Evolutionary conservation across 2,888 invertebrate genomes (phyloP).

Genomic region (Artemia sinica): DNA sequence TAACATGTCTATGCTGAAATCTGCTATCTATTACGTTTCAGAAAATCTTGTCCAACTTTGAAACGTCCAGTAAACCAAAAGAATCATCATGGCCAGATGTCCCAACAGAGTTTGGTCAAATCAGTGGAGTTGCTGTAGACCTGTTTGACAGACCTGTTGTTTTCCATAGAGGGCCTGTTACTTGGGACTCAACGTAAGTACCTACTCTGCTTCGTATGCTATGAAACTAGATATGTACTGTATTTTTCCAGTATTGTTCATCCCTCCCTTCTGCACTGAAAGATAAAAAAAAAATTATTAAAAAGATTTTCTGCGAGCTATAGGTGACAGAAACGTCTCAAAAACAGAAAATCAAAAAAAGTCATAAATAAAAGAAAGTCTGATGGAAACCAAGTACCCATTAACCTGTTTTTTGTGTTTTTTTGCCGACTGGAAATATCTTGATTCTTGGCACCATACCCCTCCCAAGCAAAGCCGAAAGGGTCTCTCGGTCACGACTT

Average conservation of each 20-base stretch:
- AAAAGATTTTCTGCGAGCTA: neutral
- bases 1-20: too few species aligned
- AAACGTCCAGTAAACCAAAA: neutral
- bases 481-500: too few species aligned
- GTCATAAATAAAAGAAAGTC: too few species aligned
- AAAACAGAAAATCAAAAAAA: too few species aligned
- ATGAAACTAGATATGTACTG: neutral
- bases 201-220: neutral
- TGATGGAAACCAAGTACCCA: too few species aligned
- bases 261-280: neutral
- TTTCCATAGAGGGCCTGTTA: slow-evolving; percentile 61
- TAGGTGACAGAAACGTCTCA: neutral
- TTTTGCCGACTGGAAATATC: too few species aligned
- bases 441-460: too few species aligned
- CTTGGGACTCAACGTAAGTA: slow-evolving; percentile 55
- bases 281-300: neutral
- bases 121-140: slow-evolving; percentile 68
- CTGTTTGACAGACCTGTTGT: slow-evolving; percentile 57
- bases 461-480: too few species aligned
- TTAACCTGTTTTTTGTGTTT: too few species aligned
- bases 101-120: slow-evolving; percentile 51
- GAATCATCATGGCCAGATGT: neutral
- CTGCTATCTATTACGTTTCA: too few species aligned
- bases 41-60: too few species aligned
- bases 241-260: neutral